phyloP scores from a whole-genome alignment of 2,888 invertebrate species.

The Temnothorax rugatulus region DNA sequence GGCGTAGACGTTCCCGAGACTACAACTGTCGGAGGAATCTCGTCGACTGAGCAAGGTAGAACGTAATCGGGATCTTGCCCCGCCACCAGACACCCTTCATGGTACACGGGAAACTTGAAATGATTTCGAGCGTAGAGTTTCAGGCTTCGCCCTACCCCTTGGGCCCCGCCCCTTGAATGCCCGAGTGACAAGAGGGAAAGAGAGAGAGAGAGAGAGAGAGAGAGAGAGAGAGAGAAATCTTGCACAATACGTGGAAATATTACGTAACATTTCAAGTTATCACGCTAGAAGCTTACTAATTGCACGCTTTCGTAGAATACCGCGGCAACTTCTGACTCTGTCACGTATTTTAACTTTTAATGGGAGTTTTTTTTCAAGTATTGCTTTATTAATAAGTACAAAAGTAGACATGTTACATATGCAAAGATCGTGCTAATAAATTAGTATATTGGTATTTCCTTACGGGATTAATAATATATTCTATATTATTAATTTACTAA shows the following conservation, averaged over 20 bases:
- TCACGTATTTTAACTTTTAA: background rate
- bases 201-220: background rate
- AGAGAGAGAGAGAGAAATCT: background rate
- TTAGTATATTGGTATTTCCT: background rate
- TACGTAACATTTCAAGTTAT: conserved; percentile 46
- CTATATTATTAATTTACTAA: too few relatives aligned
- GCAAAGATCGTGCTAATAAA: background rate
- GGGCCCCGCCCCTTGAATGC: conserved; percentile 11
- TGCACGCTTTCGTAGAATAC: conserved; percentile 5
- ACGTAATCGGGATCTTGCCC: conserved; percentile 51
- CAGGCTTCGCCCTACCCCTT: conserved; percentile 31
- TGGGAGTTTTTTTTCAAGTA: background rate
- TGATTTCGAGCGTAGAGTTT: conserved; percentile 56
- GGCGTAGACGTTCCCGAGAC: conserved; percentile 69
- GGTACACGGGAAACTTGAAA: conserved; percentile 50
- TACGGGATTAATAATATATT: background rate
- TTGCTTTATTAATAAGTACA: background rate
- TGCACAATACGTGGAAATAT: conserved; percentile 43
- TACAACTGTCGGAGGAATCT: conserved; percentile 65
- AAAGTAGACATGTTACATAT: background rate
- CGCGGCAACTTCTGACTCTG: conserved; percentile 1
- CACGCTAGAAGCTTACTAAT: conserved; percentile 29
- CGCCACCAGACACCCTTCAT: conserved; percentile 50
- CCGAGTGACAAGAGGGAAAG: conserved; percentile 30
- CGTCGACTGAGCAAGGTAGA: conserved; percentile 39